A percentile compares a stretch with the other conserved stretches of the same genome.
Conservation (phyloP, 2,797 vertebrate genomes). For the Typhlichthys subterraneus region DNA sequence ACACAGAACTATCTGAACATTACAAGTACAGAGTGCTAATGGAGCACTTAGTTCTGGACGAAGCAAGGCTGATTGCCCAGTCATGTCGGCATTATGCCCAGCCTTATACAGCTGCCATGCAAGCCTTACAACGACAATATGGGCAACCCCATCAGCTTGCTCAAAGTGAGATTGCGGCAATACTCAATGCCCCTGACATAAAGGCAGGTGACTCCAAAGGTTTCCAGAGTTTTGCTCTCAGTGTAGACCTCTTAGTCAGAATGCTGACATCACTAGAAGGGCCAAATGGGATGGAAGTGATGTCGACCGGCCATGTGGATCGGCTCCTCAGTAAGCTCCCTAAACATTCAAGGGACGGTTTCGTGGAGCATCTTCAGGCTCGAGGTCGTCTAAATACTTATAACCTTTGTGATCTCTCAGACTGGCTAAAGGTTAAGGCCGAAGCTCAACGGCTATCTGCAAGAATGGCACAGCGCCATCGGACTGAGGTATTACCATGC, state of each 20-base stretch:
- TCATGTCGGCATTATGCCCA: slow-evolving; percentile 16
- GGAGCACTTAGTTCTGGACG: slow-evolving; percentile 14
- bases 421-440: slow-evolving; percentile 9
- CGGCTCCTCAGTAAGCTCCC: slow-evolving; percentile 21
- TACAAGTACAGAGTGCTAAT: slow-evolving; percentile 19
- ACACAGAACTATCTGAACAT: slow-evolving; percentile 19
- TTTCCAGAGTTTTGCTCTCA: slow-evolving; percentile 22
- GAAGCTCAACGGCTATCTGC: slow-evolving; percentile 6
- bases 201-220: slow-evolving; percentile 12
- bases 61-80: slow-evolving; percentile 23
- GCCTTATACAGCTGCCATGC: slow-evolving; percentile 20
- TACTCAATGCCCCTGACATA: slow-evolving; percentile 9
- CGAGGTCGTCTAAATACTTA: slow-evolving; percentile 9
- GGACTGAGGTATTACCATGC: background rate
- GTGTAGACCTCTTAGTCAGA: slow-evolving; percentile 12
- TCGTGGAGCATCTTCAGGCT: slow-evolving; percentile 14
- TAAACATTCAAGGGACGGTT: slow-evolving; percentile 11
- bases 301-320: slow-evolving; percentile 11
- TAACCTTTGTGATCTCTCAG: slow-evolving; percentile 5
- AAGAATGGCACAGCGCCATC: slow-evolving; percentile 15
- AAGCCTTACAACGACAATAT: slow-evolving; percentile 31
- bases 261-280: slow-evolving; percentile 21
- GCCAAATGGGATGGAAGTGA: slow-evolving; percentile 6
- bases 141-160: slow-evolving; percentile 26
- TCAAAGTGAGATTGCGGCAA: slow-evolving; percentile 17